Base-by-base conservation (phyloP, 1,140 invertebrate species). In the Saccostrea echinata region DNA sequence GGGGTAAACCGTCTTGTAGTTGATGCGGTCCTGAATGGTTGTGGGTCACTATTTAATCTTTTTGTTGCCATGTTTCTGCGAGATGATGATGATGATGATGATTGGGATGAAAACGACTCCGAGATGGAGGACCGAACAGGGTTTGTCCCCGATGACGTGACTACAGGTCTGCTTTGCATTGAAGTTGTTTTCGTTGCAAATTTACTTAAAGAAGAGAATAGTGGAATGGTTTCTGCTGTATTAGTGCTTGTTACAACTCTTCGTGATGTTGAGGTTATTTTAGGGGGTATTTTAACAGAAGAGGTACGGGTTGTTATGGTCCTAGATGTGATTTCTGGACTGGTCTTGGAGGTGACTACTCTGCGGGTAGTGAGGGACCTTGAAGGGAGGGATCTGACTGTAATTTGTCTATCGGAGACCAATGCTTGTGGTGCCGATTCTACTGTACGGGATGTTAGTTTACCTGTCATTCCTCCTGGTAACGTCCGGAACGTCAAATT, bases 231-330 rank as follows among this genome's bases (percentile, higher is more conserved):
- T 11, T 76, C 27, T 76, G 68, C 24, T 4, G 30, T 16, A 33
- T 27, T 76, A 30, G 11, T 76, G 11, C 12, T 76, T 76, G 24
- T 76, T 12, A 30, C 27, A 76, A 76, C 68, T 76, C 68, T 76
- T 30, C 68, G 11, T 24, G 68, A 30, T 30, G 24, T 76, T n/a
- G 55, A 61, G 27, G 24, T 76, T 33, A 30, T 11, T 61, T 4
- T 0, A 76, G 68, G 68, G 11, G 16, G 24, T 76, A 27, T 30
- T 76, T 76, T 13, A 33, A 76, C 27, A 76, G 68, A 76, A 33
- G 68, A 76, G 30, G 68, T 76, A 30, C 68, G 68, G 33, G 68
- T 76, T 76, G 68, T 76, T 16, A 76, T 76, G 13, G 68, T 76
- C 68, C 30, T 76, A 16, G 68, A 76, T 30, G 68, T 30, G 27